A percentile compares a stretch with the other conserved stretches of the same genome.
phyloP scores from a whole-genome alignment of 2,797 vertebrate genomes.

The Sebastes iracundus region DNA sequence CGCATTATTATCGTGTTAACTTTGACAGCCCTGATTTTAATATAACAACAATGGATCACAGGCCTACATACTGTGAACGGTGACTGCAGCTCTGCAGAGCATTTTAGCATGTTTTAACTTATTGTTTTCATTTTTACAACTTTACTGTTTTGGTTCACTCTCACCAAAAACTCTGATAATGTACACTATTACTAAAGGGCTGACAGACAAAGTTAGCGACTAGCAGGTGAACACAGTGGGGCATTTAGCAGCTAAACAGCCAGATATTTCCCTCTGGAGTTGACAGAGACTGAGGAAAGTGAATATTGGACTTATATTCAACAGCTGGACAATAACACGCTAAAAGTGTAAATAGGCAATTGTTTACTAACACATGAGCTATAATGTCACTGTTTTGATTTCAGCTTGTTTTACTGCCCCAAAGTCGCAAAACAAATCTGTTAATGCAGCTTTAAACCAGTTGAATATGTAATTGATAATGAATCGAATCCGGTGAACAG shows the following conservation, averaged over 20 bases:
- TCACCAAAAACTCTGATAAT: neutral
- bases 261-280: neutral
- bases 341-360: too few species aligned
- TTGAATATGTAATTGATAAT: neutral
- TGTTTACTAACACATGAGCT: too few species aligned
- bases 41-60: neutral
- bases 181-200: neutral
- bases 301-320: neutral
- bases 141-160: neutral
- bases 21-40: too few species aligned
- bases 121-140: neutral
- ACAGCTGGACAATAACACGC: neutral
- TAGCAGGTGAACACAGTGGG: neutral
- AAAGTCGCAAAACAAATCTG: neutral
- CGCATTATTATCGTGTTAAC: too few species aligned
- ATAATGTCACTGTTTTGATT: neutral
- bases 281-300: neutral
- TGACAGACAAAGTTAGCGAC: neutral
- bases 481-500: neutral
- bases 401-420: neutral
- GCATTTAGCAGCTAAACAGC: neutral
- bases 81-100: neutral
- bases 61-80: neutral
- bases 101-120: neutral
- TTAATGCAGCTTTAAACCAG: neutral